Conservation (phyloP, 2,888 invertebrate genomes). For the Drosophila sordidula region DNA sequence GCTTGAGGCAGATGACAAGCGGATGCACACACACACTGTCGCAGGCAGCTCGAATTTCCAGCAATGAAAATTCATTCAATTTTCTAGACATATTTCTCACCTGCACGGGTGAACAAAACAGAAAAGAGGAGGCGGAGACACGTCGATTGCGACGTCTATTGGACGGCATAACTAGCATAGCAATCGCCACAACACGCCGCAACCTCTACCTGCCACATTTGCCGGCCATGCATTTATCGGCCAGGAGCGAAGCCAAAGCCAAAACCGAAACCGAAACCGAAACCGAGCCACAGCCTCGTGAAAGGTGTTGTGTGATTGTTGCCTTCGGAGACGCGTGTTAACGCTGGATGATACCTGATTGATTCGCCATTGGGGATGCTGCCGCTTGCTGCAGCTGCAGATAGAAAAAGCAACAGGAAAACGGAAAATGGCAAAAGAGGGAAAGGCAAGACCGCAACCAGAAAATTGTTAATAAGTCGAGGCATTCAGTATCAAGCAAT, state of each 20-base stretch:
- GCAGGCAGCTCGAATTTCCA: too few relatives aligned
- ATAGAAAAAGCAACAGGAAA: background rate
- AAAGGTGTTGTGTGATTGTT: constrained; percentile 32
- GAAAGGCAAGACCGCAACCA: background rate
- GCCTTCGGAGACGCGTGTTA: constrained; percentile 41
- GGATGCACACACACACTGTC: too few relatives aligned
- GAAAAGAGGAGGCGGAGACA: background rate
- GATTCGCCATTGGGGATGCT: constrained; percentile 27
- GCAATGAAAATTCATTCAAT: constrained; percentile 14
- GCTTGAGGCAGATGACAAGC: too few relatives aligned
- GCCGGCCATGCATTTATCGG: background rate
- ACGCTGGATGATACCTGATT: constrained; percentile 32
- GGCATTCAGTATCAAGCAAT: background rate
- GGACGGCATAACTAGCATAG: constrained; percentile 6
- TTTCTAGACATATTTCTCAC: constrained; percentile 25
- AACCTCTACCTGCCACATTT: constrained; percentile 26
- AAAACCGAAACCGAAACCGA: constrained; percentile 19
- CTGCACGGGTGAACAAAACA: background rate
- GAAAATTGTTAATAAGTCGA: constrained; percentile 8
- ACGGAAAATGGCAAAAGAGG: too few relatives aligned
- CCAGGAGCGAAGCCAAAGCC: constrained; percentile 15
- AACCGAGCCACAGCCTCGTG: constrained; percentile 23
- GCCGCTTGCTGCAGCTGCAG: constrained; percentile 2
- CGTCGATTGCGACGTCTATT: background rate
- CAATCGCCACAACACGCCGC: constrained; percentile 2